A percentile compares a stretch with the other conserved stretches of the same genome.
Conservation (phyloP, 2,797 vertebrate species). For the Gadopsis bispinosus region DNA sequence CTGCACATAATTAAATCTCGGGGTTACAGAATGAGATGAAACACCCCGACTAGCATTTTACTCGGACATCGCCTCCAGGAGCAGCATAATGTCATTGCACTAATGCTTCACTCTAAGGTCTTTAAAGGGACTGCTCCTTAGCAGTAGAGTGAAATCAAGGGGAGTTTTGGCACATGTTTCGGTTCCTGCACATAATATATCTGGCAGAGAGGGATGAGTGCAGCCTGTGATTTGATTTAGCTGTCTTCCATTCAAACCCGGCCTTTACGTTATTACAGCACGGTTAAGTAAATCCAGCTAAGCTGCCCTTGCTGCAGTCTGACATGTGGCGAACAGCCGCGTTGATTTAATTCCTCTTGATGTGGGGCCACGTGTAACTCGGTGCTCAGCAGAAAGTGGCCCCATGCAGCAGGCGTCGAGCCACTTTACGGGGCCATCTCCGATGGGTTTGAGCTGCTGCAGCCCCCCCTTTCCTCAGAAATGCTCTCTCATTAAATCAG, state of each 20-base stretch:
- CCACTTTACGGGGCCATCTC: slow-evolving; percentile 53
- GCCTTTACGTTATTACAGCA: slow-evolving; percentile 52
- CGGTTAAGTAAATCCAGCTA: slow-evolving; percentile 59
- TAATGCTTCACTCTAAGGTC: slow-evolving; percentile 26
- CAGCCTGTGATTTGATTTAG: slow-evolving; percentile 40
- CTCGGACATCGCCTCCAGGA: slow-evolving; percentile 22
- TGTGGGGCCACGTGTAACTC: slow-evolving; percentile 76
- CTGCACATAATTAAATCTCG: slow-evolving; percentile 42
- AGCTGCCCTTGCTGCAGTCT: slow-evolving; percentile 65
- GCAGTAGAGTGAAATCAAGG: neutral
- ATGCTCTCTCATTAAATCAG: slow-evolving; percentile 73
- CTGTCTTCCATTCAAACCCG: slow-evolving; percentile 48
- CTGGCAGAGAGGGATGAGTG: neutral
- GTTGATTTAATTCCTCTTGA: slow-evolving; percentile 79
- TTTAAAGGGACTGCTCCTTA: slow-evolving; percentile 15
- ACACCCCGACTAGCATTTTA: slow-evolving; percentile 32
- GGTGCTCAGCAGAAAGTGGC: slow-evolving; percentile 80
- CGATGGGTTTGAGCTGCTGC: slow-evolving; percentile 46
- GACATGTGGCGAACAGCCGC: slow-evolving; percentile 59
- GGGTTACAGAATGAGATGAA: slow-evolving; percentile 20
- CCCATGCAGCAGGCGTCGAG: slow-evolving; percentile 64
- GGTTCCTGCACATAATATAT: slow-evolving; percentile 4
- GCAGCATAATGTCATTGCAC: slow-evolving; percentile 39
- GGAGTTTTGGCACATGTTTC: slow-evolving; percentile 21
- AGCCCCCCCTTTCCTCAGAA: slow-evolving; percentile 51